Evolutionary conservation across 2,888 invertebrate genomes (phyloP).

Genomic region (Mythimna ferrago): DNA sequence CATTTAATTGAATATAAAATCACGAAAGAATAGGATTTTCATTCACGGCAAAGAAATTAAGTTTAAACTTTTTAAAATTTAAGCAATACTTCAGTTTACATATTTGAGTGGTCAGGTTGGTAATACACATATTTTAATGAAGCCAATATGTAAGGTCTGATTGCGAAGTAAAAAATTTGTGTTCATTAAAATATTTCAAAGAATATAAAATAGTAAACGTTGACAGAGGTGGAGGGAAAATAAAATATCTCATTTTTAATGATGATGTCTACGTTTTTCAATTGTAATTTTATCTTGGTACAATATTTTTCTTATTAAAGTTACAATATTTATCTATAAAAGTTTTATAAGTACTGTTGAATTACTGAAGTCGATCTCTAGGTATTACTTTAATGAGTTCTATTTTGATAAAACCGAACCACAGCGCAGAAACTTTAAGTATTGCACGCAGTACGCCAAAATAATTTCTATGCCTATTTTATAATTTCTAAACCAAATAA

Average conservation of each 20-base stretch:
- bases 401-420: neutral
- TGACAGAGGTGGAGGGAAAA: slow-evolving; percentile 10
- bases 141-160: neutral
- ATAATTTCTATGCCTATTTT: neutral
- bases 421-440: neutral
- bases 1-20: neutral
- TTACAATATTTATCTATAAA: neutral
- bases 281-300: slow-evolving; percentile 15
- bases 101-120: neutral
- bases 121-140: slow-evolving; percentile 24
- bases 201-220: slow-evolving; percentile 35
- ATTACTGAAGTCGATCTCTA: no score
- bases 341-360: neutral
- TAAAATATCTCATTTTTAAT: slow-evolving; percentile 21
- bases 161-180: neutral
- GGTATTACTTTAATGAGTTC: neutral
- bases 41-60: slow-evolving; percentile 1
- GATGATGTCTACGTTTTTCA: slow-evolving; percentile 12
- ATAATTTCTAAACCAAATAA: neutral
- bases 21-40: neutral
- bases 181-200: slow-evolving; percentile 38
- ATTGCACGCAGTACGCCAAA: no score
- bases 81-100: neutral
- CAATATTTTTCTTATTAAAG: neutral
- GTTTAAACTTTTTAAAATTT: no score